Conservation (phyloP, 2,888 invertebrate species). For the Ophioninae sp. region DNA sequence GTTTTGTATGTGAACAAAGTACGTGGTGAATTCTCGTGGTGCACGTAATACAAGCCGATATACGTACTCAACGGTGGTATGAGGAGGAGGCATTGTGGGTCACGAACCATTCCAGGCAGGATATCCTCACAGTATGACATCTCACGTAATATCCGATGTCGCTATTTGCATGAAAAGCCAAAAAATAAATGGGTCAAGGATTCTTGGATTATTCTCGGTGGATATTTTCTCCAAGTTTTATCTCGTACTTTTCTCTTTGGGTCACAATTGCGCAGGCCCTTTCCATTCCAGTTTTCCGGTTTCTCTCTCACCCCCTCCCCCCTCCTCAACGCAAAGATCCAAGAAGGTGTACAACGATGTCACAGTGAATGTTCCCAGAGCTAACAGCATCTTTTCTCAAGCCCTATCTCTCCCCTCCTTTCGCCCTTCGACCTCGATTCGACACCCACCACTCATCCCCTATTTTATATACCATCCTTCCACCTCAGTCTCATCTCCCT, state of each 20-base stretch:
- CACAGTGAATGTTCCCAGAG: constrained; percentile 40
- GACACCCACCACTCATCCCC: constrained; percentile 53
- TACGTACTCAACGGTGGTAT: neutral
- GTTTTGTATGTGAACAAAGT: constrained; percentile 2
- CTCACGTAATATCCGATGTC: constrained; percentile 34
- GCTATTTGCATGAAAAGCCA: constrained; percentile 28
- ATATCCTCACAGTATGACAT: constrained; percentile 9
- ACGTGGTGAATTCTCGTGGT: constrained; percentile 1
- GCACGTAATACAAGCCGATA: constrained; percentile 6
- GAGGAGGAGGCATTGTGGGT: neutral
- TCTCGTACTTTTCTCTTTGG: constrained; percentile 20
- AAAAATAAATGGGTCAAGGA: constrained; percentile 56
- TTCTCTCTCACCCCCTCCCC: neutral
- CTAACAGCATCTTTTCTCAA: constrained; percentile 58
- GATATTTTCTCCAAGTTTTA: constrained; percentile 3
- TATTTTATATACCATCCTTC: constrained; percentile 43
- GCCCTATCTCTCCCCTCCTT: constrained; percentile 7
- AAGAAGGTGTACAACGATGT: constrained; percentile 34
- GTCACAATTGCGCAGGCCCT: neutral
- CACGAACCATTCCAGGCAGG: neutral
- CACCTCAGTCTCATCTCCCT: neutral
- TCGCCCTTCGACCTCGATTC: constrained; percentile 57
- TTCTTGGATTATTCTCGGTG: constrained; percentile 48
- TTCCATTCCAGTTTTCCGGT: neutral
- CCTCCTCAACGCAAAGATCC: constrained; percentile 13